Evolutionary conservation across 2,888 invertebrate genomes (phyloP).

Genomic region (Frankliniella fusca): DNA sequence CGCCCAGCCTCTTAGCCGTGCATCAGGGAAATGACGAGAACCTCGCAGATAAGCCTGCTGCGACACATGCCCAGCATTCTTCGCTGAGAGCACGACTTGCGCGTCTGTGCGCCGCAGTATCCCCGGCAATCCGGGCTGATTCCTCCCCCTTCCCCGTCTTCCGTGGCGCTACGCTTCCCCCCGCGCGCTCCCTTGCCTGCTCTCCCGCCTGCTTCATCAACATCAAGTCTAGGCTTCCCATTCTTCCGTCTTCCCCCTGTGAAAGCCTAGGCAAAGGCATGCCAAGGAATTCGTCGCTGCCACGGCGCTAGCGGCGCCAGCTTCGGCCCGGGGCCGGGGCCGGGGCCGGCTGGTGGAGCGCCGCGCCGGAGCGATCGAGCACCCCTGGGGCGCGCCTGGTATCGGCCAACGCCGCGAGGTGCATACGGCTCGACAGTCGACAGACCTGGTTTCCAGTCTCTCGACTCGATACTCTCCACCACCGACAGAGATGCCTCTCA

Average conservation of each 20-base stretch:
- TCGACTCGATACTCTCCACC: no score
- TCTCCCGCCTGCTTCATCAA: conserved; percentile 5
- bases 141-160: not conserved
- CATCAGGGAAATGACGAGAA: not conserved
- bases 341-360: no score
- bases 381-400: no score
- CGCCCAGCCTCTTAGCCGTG: not conserved
- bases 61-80: not conserved
- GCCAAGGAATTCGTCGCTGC: conserved; percentile 2
- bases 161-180: not conserved
- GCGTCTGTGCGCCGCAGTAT: not conserved
- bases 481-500: no score
- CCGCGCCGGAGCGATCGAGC: no score
- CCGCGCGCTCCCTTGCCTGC: not conserved
- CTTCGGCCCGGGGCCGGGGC: no score
- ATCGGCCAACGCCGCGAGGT: no score
- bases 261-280: not conserved
- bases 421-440: no score
- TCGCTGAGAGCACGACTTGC: not conserved
- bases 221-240: not conserved
- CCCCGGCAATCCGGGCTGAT: not conserved
- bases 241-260: not conserved
- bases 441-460: no score
- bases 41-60: not conserved
- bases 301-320: not conserved